Conservation (phyloP, 2,888 invertebrate species). For the Phlogophora meticulosa region DNA sequence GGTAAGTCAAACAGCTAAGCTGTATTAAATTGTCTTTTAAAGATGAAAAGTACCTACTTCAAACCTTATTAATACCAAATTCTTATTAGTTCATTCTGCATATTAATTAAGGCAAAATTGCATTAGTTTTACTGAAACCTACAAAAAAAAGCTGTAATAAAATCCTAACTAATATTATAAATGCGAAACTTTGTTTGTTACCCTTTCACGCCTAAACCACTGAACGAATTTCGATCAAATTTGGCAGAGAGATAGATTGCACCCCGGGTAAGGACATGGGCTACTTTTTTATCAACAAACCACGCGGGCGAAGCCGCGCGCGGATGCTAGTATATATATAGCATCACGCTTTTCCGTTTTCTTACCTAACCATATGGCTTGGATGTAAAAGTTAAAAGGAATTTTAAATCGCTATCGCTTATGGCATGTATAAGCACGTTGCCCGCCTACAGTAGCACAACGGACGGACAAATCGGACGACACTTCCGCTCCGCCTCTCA, state of each 20-base stretch:
- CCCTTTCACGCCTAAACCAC: too few relatives aligned
- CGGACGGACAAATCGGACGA: slow-evolving; percentile 74
- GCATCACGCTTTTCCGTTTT: neutral
- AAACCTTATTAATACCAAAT: neutral
- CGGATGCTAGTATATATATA: too few relatives aligned
- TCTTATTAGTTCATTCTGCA: neutral
- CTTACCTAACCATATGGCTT: neutral
- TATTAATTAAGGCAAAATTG: neutral
- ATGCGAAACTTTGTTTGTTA: too few relatives aligned
- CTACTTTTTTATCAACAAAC: too few relatives aligned
- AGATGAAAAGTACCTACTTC: neutral
- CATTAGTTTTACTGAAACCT: too few relatives aligned
- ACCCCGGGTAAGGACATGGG: too few relatives aligned
- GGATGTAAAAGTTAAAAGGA: neutral
- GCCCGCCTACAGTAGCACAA: slow-evolving; percentile 61
- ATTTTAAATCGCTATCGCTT: slow-evolving; percentile 6
- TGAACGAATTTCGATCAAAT: too few relatives aligned
- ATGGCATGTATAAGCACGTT: slow-evolving; percentile 12
- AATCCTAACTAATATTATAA: too few relatives aligned
- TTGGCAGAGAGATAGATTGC: too few relatives aligned
- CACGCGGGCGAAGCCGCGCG: too few relatives aligned
- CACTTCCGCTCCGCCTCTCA: slow-evolving; percentile 74
- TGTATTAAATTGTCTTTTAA: neutral
- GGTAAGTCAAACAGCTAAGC: neutral
- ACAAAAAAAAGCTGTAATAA: too few relatives aligned